Conservation (phyloP, 2,797 vertebrate genomes). For the Loriculus beryllinus region DNA sequence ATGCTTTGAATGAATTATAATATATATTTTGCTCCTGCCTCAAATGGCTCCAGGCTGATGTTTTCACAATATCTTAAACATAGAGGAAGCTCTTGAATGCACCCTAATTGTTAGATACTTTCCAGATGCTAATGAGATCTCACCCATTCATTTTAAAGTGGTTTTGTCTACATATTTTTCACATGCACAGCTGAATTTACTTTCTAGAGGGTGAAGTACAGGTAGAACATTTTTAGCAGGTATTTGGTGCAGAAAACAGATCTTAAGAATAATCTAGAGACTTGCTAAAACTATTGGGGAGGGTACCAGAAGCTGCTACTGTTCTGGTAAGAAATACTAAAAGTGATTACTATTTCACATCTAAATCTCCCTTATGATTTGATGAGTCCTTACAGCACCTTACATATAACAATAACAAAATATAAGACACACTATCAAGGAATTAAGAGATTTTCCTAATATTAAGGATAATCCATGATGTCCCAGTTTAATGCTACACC, state of each 20-base stretch:
- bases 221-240: neutral
- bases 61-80: neutral
- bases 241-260: neutral
- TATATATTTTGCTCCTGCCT: neutral
- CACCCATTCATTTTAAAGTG: neutral
- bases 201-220: neutral
- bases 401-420: slow-evolving; percentile 30
- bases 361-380: neutral
- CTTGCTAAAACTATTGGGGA: neutral
- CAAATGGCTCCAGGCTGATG: neutral
- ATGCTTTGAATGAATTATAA: neutral
- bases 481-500: slow-evolving; percentile 33
- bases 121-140: neutral
- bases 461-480: slow-evolving; percentile 51
- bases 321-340: neutral
- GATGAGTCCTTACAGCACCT: neutral
- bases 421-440: neutral
- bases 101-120: neutral
- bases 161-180: neutral
- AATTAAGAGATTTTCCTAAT: slow-evolving; percentile 59
- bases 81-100: neutral
- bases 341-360: slow-evolving; percentile 1
- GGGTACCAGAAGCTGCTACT: neutral
- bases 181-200: neutral
- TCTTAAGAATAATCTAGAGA: neutral